Percentiles rank a stretch among this genome's conserved stretches.
These are phyloP conservation scores for Phalacrocorax pelagicus DNA, from an alignment of 2,113 vertebrate genomes.

Conservation along the genomic window DNA sequence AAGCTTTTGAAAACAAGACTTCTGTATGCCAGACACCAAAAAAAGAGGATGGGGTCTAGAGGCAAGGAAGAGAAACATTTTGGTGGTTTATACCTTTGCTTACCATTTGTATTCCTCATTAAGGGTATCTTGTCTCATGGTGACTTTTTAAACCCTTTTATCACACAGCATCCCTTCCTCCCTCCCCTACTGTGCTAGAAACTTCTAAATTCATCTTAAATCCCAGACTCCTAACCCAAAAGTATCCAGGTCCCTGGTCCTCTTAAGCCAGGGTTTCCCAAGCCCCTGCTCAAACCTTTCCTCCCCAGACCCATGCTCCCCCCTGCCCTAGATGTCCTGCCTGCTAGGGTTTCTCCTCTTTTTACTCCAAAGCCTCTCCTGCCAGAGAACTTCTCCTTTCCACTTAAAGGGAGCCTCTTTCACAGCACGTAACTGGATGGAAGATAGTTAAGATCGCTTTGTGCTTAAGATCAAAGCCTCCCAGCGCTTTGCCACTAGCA, in stretches of 20 bases:
- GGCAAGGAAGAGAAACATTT: not conserved
- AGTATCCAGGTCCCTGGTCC: not conserved
- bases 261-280: not conserved
- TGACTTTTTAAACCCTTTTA: not conserved
- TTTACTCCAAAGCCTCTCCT: not conserved
- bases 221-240: not conserved
- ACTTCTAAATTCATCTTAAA: not conserved
- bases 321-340: not conserved
- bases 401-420: not conserved
- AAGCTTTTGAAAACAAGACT: not conserved
- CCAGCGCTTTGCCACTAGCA: not conserved
- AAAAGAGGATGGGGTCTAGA: not conserved
- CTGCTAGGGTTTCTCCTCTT: not conserved
- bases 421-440: not conserved
- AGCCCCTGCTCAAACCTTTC: not conserved
- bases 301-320: not conserved
- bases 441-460: not conserved
- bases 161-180: not conserved
- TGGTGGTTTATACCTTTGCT: not conserved
- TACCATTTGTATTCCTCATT: not conserved
- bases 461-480: not conserved
- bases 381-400: not conserved
- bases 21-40: not conserved
- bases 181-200: not conserved
- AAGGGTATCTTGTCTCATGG: not conserved